Conservation (phyloP, 2,888 invertebrate genomes). For the Actias luna region DNA sequence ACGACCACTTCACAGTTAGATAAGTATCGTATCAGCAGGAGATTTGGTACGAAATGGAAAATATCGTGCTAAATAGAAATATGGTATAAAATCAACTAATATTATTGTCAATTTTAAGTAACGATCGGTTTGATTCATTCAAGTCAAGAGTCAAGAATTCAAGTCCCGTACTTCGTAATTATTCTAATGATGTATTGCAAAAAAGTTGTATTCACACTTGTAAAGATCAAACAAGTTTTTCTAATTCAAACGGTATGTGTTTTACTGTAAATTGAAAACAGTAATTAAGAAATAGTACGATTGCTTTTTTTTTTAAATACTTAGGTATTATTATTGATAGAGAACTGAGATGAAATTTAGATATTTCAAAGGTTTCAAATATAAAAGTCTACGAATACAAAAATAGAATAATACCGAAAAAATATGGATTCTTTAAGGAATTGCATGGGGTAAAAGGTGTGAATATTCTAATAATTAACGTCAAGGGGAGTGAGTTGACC, state of each 20-base stretch:
- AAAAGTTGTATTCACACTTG: neutral
- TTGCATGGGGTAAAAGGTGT: no score
- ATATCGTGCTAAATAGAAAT: conserved; percentile 26
- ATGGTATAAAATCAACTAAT: neutral
- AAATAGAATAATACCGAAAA: no score
- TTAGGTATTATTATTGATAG: no score
- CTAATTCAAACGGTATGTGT: neutral
- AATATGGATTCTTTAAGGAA: no score
- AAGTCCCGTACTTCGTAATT: neutral
- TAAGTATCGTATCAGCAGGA: conserved; percentile 37
- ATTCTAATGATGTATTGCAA: neutral
- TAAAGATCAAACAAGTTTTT: neutral
- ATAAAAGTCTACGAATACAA: no score
- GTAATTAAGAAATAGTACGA: no score
- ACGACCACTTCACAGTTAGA: conserved; percentile 55
- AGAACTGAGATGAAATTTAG: no score
- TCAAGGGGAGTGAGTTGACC: no score
- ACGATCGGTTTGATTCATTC: no score
- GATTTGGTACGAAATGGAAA: conserved; percentile 32
- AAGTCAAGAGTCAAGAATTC: neutral
- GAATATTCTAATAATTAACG: no score
- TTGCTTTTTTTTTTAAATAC: no score
- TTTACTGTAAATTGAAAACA: neutral
- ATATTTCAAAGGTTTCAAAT: no score
- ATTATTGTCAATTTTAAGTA: neutral